phyloP scores from a whole-genome alignment of 2,888 invertebrate species.

The Oegoconia quadripuncta region DNA sequence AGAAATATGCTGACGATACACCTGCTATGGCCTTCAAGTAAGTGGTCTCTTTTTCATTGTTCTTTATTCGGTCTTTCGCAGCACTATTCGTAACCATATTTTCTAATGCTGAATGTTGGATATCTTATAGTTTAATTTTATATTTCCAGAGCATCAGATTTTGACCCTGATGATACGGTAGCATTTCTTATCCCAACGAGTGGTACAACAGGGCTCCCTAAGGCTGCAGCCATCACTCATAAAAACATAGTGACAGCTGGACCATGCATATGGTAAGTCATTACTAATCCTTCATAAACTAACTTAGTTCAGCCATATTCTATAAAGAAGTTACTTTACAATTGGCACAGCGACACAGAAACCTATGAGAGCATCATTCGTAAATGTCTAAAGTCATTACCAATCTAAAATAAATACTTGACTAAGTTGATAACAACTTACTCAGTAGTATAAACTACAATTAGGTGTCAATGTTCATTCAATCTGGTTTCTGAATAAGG shows the following conservation, averaged over 20 bases:
- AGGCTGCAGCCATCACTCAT: conserved; percentile 26
- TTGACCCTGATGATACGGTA: conserved; percentile 27
- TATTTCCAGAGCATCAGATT: conserved; percentile 29
- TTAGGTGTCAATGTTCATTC: too few relatives aligned
- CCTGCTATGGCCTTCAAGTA: conserved; percentile 31
- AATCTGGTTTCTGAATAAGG: too few relatives aligned
- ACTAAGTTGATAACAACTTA: too few relatives aligned
- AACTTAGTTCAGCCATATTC: too few relatives aligned
- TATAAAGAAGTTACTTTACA: too few relatives aligned
- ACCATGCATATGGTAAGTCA: conserved; percentile 22
- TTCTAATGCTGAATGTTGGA: not conserved
- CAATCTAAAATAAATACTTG: too few relatives aligned
- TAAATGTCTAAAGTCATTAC: too few relatives aligned
- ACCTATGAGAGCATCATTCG: too few relatives aligned
- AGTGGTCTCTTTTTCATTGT: not conserved
- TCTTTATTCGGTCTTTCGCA: not conserved
- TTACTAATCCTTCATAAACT: too few relatives aligned
- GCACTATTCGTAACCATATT: too few relatives aligned
- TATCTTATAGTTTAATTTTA: not conserved
- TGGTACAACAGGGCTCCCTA: conserved; percentile 34
- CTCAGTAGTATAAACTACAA: too few relatives aligned
- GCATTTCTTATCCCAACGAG: conserved; percentile 27
- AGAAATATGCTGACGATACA: conserved; percentile 21
- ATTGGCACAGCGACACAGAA: too few relatives aligned
- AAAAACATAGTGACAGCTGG: conserved; percentile 24